Evolutionary conservation across 1,140 invertebrate species (phyloP), one percentile per base, ranked within the genome.

Genomic region (Phenacoccus solenopsis): DNA sequence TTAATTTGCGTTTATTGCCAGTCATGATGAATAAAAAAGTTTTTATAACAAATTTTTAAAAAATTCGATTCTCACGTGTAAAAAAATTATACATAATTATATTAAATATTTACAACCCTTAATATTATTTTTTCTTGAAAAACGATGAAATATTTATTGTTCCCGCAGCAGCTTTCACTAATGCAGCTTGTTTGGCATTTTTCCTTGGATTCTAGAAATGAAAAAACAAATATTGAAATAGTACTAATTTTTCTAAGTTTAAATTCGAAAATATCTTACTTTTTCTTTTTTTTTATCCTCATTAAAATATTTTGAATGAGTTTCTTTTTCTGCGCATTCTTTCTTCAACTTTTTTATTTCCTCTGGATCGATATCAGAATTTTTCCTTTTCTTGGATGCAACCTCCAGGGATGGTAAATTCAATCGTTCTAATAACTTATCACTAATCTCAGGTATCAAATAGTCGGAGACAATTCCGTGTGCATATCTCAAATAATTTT

Each of bases 381-480:
- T 69, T 35, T 73, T 73, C 2, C 70, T 59, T 67, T 73, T 72
- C 28, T 69, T 70, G 22, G 28, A 56, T 7, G 16, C 27, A 5
- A 30, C 27, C 49, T 71, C 72, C 30, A 87, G 83, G 59, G 83
- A 81, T 25, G 84, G 81, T 71, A 88, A 80, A 74, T 86, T 82
- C 70, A 87, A 81, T 76, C 80, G 79, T 69, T 84, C 82, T 28
- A 84, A 79, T 67, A 89, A 78, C 75, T 83, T 82, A 72, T 83
- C 80, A 70, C 82, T 79, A 21, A 88, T 77, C 76, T 88, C 85
- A 67, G 87, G 84, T 74, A 84, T 79, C 25, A 88, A 79, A 76
- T 88, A 89, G 76, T 88, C 87, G 2, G 84, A 85, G 35, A 89
- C 78, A 57, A 89, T 84, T 68, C 86, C 87, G 77, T 84, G 82